These are phyloP conservation scores for Lepidochrysops patricia DNA, from an alignment of 2,888 invertebrate species.

Conservation along the genomic window DNA sequence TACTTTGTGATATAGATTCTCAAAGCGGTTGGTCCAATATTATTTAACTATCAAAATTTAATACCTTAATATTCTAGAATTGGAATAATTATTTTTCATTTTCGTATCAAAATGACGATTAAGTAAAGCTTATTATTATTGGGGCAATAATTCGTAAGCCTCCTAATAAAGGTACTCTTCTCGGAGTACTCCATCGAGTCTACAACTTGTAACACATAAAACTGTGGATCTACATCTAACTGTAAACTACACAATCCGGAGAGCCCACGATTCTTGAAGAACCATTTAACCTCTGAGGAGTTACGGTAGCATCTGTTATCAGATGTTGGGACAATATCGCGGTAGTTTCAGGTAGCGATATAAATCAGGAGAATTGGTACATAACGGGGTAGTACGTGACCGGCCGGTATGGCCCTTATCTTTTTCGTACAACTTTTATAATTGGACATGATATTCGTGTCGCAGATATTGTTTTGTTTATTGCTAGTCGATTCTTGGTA, in stretches of 20 bases:
- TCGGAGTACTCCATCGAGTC: too few relatives aligned
- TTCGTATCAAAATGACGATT: too few relatives aligned
- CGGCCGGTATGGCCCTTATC: not conserved
- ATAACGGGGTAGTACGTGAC: conserved; percentile 9
- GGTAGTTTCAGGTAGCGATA: conserved; percentile 7
- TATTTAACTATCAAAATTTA: too few relatives aligned
- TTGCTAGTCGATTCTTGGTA: not conserved
- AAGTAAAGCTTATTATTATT: too few relatives aligned
- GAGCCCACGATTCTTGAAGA: not conserved
- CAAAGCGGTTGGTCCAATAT: too few relatives aligned
- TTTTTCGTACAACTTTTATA: conserved; percentile 9
- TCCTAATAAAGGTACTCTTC: too few relatives aligned
- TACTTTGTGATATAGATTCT: too few relatives aligned
- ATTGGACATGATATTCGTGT: conserved; percentile 5
- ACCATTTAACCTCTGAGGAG: not conserved
- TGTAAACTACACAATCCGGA: not conserved
- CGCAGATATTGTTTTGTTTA: not conserved
- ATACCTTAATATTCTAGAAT: too few relatives aligned
- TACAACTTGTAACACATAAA: too few relatives aligned
- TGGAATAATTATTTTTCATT: too few relatives aligned
- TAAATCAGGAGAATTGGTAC: conserved; percentile 7
- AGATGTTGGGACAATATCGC: conserved; percentile 5
- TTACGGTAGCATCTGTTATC: conserved; percentile 5
- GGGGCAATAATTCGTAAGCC: too few relatives aligned
- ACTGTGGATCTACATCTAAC: too few relatives aligned